Evolutionary conservation across 1,140 invertebrate species (phyloP), one percentile per base, ranked within the genome.

Genomic region (Papilio xuthus): DNA sequence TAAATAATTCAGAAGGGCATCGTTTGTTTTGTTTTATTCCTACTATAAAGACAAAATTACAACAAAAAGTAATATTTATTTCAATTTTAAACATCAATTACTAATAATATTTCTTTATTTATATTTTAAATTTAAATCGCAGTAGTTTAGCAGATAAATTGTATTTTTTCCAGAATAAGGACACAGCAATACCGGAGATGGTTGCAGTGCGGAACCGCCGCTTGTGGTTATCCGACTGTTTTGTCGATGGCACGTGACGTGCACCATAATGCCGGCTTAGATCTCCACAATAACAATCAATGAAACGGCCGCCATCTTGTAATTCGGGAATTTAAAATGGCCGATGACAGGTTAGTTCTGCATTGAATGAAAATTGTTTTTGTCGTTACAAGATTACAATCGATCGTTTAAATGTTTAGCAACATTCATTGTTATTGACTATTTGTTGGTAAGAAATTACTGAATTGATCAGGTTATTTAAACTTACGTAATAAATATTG

Each of bases 191-290:
- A 75, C 53, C 74, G 56, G 32, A 63, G 74, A 76, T 76, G 37
- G 26, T 37, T 37, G 42, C 7, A 23, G 50, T 37, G 79, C 80
- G 71, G 81, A 80, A 78, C 78, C 77, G 71, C 73, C 79, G 78
- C 71, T 81, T 82, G 79, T 79, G 69, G 78, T 83, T 77, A 82
- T 78, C 77, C 79, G 78, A 80, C 76, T 77, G 82, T 81, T 88
- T 88, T 87, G 85, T 67, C 56, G 77, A 41, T 67, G 28, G 76
- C 28, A 85, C 85, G 83, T 83, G 85, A 78, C 80, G 78, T 75
- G 82, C 83, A 87, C 82, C 76, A 80, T 81, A 81, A 83, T 84
- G 82, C 71, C 63, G 76, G 47, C 80, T 74, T 77, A 87, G 77
- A 81, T 67, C 74, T 71, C 79, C 78, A 71, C 79, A 78, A 82